Evolutionary conservation across 2,888 invertebrate species (phyloP), one percentile per base, ranked within the genome.

Genomic region (Leptothorax acervorum): DNA sequence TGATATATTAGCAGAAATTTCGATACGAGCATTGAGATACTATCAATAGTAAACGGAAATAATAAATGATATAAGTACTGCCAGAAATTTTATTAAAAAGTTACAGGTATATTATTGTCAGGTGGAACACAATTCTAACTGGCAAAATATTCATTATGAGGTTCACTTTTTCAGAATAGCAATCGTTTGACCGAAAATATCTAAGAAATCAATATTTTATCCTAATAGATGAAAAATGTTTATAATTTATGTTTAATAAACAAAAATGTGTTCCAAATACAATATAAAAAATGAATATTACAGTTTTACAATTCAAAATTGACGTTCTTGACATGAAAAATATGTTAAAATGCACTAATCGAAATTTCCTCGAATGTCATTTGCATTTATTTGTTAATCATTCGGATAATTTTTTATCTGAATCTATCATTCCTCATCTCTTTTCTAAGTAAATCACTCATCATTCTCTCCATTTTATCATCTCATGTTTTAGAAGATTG

Each of bases 101-200:
- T 86, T 85, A 62, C 85, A 73, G 51, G 66, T 88, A 90, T 8
- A 85, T 90, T 83, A 57, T 90, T 84, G 23, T 42, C 39, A 39
- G 6, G 5, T 23, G 89, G 86, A 57, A 89, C 84, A 89, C 62
- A 79, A 82, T 85, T 88, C 57, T 86, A 89, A 81, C 70, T 90
- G 74, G 71, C 45, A 45, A 55, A 83, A 18, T 66, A 15, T 39
- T 63, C 39, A 63, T 65, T 65, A 63, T 2, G 82, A 90, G 11
- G 12, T 31, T 45, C 15, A 35, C 9, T n/a, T 62, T 48, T 45
- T n/a, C 15, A 71, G 23, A 39, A 55, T 12, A 48, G 45, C 28
- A 66, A n/a, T 39, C 23, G 4, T 62, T 74, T 60, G 4, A 45
- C 3, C 28, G 12, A 12, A 45, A 60, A 74, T 74, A n/a, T 31